These are phyloP conservation scores for Aurelia sp. DNA, from an alignment of 30 jellyfish, hydroid and myxozoan species.

Conservation along the genomic window DNA sequence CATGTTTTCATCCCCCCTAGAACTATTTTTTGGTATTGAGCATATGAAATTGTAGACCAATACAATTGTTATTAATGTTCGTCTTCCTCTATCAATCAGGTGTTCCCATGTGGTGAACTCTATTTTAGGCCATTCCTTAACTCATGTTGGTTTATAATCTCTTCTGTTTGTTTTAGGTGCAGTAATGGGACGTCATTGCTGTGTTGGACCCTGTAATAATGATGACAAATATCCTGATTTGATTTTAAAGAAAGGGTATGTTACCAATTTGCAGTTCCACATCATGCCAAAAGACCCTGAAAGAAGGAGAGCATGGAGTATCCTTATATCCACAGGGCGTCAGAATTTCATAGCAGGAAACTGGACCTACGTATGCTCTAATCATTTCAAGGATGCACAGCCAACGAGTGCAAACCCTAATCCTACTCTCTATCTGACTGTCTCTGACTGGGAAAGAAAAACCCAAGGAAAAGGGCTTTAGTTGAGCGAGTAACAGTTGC, in stretches of 20 bases:
- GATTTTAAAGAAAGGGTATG: conserved; percentile 13
- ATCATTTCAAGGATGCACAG: conserved; percentile 51
- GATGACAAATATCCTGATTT: conserved; percentile 44
- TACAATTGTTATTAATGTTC: no score
- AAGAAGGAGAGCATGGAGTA: conserved; percentile 30
- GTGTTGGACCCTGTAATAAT: conserved; percentile 59
- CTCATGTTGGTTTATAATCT: no score
- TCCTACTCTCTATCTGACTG: conserved; percentile 47
- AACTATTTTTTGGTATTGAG: no score
- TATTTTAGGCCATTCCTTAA: no score
- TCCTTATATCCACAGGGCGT: conserved; percentile 21
- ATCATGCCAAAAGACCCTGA: conserved; percentile 11
- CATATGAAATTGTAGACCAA: no score
- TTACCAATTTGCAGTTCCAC: conserved; percentile 27
- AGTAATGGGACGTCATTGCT: conserved; percentile 25
- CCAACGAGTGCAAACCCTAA: conserved; percentile 31
- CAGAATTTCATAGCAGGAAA: conserved; percentile 20
- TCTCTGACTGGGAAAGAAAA: not conserved
- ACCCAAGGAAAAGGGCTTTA: no score
- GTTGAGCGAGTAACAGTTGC: no score
- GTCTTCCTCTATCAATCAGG: no score
- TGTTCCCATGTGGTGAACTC: no score
- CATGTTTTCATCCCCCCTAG: no score
- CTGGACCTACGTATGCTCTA: conserved; percentile 35
- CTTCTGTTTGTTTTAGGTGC: no score